Evolutionary conservation across 2,888 invertebrate genomes (phyloP).

Genomic region (Poecilobothrus nobilitatus): DNA sequence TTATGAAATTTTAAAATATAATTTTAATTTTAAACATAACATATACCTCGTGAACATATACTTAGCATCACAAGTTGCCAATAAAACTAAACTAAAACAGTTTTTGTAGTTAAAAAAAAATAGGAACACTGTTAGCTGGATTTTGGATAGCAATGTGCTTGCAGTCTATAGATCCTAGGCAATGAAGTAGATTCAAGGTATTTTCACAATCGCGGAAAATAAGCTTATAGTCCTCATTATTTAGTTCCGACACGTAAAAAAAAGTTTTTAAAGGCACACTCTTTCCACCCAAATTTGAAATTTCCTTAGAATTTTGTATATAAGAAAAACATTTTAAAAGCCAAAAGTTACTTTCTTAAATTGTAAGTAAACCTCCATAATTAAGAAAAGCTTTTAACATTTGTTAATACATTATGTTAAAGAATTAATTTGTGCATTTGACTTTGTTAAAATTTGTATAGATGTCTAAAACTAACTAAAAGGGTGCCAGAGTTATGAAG

Average conservation of each 20-base stretch:
- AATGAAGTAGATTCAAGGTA: constrained; percentile 26
- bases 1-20: neutral
- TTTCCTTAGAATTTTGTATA: too few relatives aligned
- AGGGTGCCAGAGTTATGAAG: too few relatives aligned
- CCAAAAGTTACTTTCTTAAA: too few relatives aligned
- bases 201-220: constrained; percentile 22
- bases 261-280: too few relatives aligned
- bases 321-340: too few relatives aligned
- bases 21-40: constrained; percentile 14
- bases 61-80: constrained; percentile 23
- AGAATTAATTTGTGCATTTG: too few relatives aligned
- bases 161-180: constrained; percentile 26
- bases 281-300: too few relatives aligned
- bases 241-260: constrained; percentile 10
- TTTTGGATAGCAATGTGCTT: constrained; percentile 26
- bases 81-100: constrained; percentile 22
- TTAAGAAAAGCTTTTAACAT: too few relatives aligned
- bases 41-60: neutral
- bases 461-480: too few relatives aligned
- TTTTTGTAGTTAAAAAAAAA: constrained; percentile 26
- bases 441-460: too few relatives aligned
- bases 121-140: constrained; percentile 24
- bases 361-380: too few relatives aligned
- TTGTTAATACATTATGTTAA: too few relatives aligned
- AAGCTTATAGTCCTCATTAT: neutral